A percentile compares a stretch with the other conserved stretches of the same genome.
Conservation (phyloP, 2,888 invertebrate species). For the Pterostichus niger region DNA sequence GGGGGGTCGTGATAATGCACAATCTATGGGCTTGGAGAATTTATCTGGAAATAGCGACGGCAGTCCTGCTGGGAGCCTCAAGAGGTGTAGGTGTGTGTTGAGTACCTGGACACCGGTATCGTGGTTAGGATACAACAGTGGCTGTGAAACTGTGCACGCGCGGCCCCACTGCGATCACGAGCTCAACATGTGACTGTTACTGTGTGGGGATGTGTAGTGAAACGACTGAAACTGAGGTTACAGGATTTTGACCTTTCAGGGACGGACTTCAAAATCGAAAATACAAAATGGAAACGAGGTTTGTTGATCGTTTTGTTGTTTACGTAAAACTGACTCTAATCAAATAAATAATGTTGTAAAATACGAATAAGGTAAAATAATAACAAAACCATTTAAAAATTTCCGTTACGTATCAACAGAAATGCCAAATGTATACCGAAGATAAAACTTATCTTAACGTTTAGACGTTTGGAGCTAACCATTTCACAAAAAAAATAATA, state of each 20-base stretch:
- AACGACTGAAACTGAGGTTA: constrained; percentile 13
- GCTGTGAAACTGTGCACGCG: constrained; percentile 6
- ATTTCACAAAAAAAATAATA: constrained; percentile 4
- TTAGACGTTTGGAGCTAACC: not conserved
- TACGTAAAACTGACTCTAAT: not conserved
- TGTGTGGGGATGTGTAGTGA: constrained; percentile 34
- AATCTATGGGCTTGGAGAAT: constrained; percentile 65
- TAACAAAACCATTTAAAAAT: constrained; percentile 20
- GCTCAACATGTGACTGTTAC: constrained; percentile 16
- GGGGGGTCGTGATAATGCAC: constrained; percentile 66
- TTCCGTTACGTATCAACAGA: not conserved
- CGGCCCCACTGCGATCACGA: not conserved
- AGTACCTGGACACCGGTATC: constrained; percentile 30
- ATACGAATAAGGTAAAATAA: not conserved
- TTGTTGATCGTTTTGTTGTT: constrained; percentile 1
- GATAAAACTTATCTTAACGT: constrained; percentile 28
- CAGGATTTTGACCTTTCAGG: constrained; percentile 31
- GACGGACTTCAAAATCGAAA: constrained; percentile 6
- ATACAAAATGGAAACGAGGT: constrained; percentile 10
- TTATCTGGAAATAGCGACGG: constrained; percentile 62
- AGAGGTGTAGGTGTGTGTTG: constrained; percentile 57
- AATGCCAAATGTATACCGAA: not conserved
- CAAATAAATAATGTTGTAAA: constrained; percentile 8
- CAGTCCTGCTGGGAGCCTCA: constrained; percentile 56
- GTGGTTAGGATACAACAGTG: constrained; percentile 6